These are phyloP conservation scores for Gallinago jamesoni DNA, from an alignment of 2,113 vertebrate species.

Conservation along the genomic window DNA sequence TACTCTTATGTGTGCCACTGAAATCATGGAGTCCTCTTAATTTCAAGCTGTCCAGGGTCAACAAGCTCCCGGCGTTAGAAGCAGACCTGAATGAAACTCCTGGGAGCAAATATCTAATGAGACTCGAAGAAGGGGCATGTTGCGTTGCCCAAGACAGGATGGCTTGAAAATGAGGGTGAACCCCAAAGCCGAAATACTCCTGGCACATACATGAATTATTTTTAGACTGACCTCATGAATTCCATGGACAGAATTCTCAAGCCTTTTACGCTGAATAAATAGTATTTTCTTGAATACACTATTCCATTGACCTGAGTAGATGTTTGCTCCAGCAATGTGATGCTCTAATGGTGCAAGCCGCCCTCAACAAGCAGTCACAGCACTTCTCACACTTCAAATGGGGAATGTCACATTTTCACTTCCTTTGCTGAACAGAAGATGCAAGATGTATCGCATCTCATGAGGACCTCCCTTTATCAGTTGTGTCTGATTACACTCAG, in stretches of 20 bases:
- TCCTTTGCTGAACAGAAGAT: neutral
- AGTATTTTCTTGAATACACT: neutral
- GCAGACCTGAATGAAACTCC: neutral
- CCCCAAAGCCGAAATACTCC: neutral
- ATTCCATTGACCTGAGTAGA: neutral
- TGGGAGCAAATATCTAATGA: neutral
- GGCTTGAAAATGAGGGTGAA: neutral
- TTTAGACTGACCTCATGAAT: neutral
- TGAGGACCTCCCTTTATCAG: neutral
- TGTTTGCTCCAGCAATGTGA: neutral
- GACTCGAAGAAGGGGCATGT: neutral
- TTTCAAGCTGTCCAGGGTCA: neutral
- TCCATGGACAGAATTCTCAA: rapidly evolving
- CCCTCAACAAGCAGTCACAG: neutral
- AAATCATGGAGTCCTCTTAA: neutral
- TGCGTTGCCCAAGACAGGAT: neutral
- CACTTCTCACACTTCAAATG: neutral
- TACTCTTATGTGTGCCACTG: neutral
- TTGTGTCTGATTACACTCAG: neutral
- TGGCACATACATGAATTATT: neutral
- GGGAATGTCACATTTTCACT: neutral
- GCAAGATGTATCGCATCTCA: neutral
- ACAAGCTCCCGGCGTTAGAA: neutral
- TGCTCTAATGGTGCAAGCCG: rapidly evolving
- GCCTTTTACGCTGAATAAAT: neutral